Base-by-base conservation (phyloP, 2,888 invertebrate species). In the Holacanthella duospinosa region DNA sequence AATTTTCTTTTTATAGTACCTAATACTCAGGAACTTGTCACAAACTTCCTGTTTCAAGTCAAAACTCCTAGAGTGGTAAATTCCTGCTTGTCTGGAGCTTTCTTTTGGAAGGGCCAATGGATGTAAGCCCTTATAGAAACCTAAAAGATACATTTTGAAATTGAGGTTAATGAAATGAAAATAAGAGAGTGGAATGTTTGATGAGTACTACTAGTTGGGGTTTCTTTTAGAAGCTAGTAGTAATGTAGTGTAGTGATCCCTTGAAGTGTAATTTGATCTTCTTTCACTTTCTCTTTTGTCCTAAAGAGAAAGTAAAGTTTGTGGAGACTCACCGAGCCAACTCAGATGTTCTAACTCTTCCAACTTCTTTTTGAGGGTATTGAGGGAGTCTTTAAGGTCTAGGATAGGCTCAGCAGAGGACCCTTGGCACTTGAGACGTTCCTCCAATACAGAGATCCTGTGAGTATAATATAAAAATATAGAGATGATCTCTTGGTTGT, bases 41-140 rank as follows among this genome's bases (percentile, higher is more conserved):
- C 72, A 72, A 43, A 72, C 63, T 29, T 60, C 48, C 62, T 72
- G 71, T 61, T 69, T 71, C 44, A 65, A 67, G 36, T 63, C 69
- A 48, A 65, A 53, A 44, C 68, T 71, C 59, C 68, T 68, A 29
- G 63, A 64, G 61, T 72, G 72, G 66, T 72, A 72, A 19, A 69
- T 71, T 6, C 57, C 55, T 3, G 55, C n/a, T 6, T 21, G 24
- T 2, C 28, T 19, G 12, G 28, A 24, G 25, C 54, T 24, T 48
- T 59, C 26, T 55, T 65, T 66, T 25, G 70, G 70, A 19, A 68
- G 48, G 65, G 82, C 77, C 29, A 83, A 82, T 73, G 82, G 82
- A 60, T 83, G 82, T 70, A 83, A 79, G 75, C 83, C 81, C 76
- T 83, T 84, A 77, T 83, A 81, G 77, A 83, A 84, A 74, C 83